Evolutionary conservation across 2,113 vertebrate genomes (phyloP).

Genomic region (Bagarius yarrelli): DNA sequence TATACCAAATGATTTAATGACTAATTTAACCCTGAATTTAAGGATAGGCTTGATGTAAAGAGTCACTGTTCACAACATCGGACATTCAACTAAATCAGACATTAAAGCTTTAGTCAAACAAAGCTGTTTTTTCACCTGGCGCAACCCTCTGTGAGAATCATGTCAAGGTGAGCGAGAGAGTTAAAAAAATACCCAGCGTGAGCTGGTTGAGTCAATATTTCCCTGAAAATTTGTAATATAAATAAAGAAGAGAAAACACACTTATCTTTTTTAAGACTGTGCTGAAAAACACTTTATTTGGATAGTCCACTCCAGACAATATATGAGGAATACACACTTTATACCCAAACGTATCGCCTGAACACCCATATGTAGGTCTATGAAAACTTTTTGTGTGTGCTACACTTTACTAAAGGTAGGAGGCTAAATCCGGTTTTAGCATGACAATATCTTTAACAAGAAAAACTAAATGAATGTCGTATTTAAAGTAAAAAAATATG

Average conservation of each 20-base stretch:
- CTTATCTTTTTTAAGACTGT: background rate
- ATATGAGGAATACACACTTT: background rate
- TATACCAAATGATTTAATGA: too few relatives aligned
- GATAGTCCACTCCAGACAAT: background rate
- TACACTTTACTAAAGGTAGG: too few relatives aligned
- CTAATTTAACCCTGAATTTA: background rate
- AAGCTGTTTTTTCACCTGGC: background rate
- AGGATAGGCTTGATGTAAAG: background rate
- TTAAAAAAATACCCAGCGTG: background rate
- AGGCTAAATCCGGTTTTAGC: too few relatives aligned
- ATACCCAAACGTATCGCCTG: background rate
- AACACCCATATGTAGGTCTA: background rate
- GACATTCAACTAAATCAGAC: background rate
- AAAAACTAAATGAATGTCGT: too few relatives aligned
- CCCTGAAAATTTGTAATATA: too few relatives aligned
- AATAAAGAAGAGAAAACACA: background rate
- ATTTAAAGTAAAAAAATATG: too few relatives aligned
- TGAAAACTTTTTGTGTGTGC: too few relatives aligned
- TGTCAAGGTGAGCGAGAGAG: background rate
- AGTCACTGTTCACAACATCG: background rate
- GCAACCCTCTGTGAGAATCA: background rate
- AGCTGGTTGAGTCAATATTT: constrained; percentile 4
- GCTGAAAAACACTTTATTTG: background rate
- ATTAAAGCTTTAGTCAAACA: background rate
- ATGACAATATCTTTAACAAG: too few relatives aligned